Base-by-base conservation (phyloP, 2,888 invertebrate species). In the Archaeoteleia sp. region DNA sequence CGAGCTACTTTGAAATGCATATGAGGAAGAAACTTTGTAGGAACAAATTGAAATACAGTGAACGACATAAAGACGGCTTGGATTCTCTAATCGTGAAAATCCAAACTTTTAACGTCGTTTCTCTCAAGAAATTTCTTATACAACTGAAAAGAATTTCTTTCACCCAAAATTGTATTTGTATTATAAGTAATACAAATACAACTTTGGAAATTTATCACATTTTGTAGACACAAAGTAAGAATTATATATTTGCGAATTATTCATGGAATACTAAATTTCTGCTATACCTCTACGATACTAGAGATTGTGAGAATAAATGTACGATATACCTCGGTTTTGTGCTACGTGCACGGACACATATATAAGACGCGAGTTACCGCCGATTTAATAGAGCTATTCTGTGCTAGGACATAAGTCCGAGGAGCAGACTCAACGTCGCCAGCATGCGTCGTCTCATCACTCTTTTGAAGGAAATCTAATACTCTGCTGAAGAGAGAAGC, bases 381-480 rank as follows among this genome's bases (percentile, higher is more conserved):
- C 62, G 48, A 54, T 62, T 62, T 55, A 54, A 62, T 62, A 62
- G 54, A 62, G 54, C 42, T 48, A 53, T 62, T 62, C 42, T 27
- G 39, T 62, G 48, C 54, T 32, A 54, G 45, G 45, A 54, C 54
- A 40, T 62, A 54, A 62, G 61, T 62, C 46, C 46, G 45, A 46
- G 54, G 42, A 29, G 67, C 57, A 76, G 73, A 73, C 74, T 66
- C 55, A 25, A 61, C 55, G 76, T 73, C 74, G 74, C 76, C 73
- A 42, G 40, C 39, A 58, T 49, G 45, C 53, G 42, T 40, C 68
- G 68, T 71, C 23, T 62, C 54, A 54, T 62, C 46, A 54, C 54
- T 61, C 61, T 53, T 61, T 55, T 42, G 23, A 43, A 55, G 17
- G 62, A 46, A 67, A 66, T 70, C 71, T 74, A 74, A 73, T 75